Conservation (phyloP, 2,113 vertebrate genomes). For the Cervus canadensis region DNA sequence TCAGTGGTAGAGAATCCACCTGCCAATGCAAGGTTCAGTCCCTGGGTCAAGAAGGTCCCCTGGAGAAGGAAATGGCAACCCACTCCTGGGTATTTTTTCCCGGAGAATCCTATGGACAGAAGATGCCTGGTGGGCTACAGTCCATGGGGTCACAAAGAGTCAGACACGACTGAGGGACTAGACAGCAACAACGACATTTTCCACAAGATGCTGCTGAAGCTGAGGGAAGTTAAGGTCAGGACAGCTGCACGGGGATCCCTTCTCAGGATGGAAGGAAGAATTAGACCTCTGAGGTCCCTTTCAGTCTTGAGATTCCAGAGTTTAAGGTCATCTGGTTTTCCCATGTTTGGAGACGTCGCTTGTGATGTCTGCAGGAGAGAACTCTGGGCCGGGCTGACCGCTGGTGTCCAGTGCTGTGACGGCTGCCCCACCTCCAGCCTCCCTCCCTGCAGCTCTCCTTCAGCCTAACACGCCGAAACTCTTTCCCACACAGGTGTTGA, state of each 20-base stretch:
- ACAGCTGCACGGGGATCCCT: too few species aligned
- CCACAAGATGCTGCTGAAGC: not conserved
- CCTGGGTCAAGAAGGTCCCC: not conserved
- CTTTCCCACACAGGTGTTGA: conserved; percentile 85
- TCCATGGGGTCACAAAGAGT: not conserved
- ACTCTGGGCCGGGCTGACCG: accelerated
- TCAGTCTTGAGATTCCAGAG: not conserved
- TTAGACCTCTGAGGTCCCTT: not conserved
- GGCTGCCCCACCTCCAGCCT: not conserved
- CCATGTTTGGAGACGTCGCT: not conserved
- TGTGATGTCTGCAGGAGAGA: not conserved
- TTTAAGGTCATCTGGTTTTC: not conserved
- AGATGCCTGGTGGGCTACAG: not conserved
- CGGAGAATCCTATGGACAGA: not conserved
- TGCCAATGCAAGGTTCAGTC: not conserved
- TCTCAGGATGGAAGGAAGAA: not conserved
- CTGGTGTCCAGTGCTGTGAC: accelerated
- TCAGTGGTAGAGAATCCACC: not conserved
- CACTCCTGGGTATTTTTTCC: not conserved
- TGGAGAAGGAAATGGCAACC: not conserved
- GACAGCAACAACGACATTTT: not conserved
- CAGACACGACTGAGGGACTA: not conserved
- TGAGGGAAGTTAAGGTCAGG: not conserved
- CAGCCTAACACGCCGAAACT: not conserved
- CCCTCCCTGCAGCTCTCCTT: not conserved